These are phyloP conservation scores for Drosophila mayri DNA, from an alignment of 1,140 invertebrate genomes.

Conservation along the genomic window DNA sequence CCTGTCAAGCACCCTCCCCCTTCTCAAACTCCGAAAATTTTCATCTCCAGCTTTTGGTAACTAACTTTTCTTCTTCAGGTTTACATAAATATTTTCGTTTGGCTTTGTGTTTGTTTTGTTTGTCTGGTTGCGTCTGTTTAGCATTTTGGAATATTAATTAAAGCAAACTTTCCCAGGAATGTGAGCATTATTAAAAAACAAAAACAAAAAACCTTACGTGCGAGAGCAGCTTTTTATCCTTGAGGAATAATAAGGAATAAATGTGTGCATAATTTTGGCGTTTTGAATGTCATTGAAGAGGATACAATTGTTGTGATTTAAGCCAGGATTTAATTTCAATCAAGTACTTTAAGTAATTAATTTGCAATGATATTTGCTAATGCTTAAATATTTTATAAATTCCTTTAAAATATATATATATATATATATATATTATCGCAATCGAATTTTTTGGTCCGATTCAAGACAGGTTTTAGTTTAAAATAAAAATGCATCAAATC, in stretches of 20 bases:
- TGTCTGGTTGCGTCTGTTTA: slow-evolving; percentile 41
- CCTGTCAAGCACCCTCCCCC: too few relatives aligned
- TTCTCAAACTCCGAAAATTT: neutral
- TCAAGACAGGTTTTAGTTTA: too few relatives aligned
- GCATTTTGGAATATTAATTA: slow-evolving; percentile 54
- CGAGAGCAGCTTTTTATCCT: neutral
- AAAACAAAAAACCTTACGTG: slow-evolving; percentile 15
- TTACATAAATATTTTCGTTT: slow-evolving; percentile 41
- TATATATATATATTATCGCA: too few relatives aligned
- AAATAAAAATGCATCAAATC: too few relatives aligned
- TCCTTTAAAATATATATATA: neutral
- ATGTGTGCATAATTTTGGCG: neutral
- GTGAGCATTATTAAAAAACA: slow-evolving; percentile 25
- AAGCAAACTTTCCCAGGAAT: slow-evolving; percentile 42
- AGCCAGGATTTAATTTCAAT: neutral
- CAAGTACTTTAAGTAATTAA: neutral
- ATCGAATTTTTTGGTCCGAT: too few relatives aligned
- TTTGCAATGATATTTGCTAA: neutral
- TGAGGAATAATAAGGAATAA: neutral
- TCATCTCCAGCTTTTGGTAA: slow-evolving; percentile 12
- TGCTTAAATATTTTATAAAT: neutral
- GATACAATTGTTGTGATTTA: neutral
- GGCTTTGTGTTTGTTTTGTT: slow-evolving; percentile 31
- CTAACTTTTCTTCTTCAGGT: slow-evolving; percentile 32
- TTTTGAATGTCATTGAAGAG: slow-evolving; percentile 1